These are phyloP conservation scores for Nebria salina DNA, from an alignment of 2,888 invertebrate genomes.

Conservation along the genomic window DNA sequence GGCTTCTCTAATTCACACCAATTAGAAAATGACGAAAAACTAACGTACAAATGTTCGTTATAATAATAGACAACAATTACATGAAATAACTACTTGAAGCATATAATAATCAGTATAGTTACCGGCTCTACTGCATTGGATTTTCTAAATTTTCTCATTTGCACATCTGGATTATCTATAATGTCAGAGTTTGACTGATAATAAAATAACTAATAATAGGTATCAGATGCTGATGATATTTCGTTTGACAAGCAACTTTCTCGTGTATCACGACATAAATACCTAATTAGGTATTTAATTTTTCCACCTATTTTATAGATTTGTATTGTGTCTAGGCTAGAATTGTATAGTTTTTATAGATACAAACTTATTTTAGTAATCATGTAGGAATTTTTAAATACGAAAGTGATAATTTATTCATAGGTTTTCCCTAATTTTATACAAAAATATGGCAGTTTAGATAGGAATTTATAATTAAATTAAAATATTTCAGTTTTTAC, in stretches of 20 bases:
- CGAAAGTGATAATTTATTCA: background rate
- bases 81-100: background rate
- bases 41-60: background rate
- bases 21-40: background rate
- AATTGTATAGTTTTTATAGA: background rate
- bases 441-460: background rate
- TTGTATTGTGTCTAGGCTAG: background rate
- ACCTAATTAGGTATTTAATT: background rate
- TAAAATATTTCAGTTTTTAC: too few species aligned
- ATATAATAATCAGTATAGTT: background rate
- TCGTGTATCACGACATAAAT: background rate
- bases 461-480: too few species aligned
- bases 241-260: conserved; percentile 4
- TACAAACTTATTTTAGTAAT: background rate
- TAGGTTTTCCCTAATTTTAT: background rate
- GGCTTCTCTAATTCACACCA: background rate
- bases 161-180: background rate
- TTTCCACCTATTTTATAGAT: background rate
- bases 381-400: background rate
- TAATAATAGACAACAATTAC: background rate
- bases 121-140: background rate
- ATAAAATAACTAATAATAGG: conserved; percentile 15
- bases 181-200: conserved; percentile 8
- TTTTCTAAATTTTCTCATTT: background rate
- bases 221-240: conserved; percentile 20